These are phyloP conservation scores for Bugula neritina DNA, from an alignment of 2,888 invertebrate species.

Conservation along the genomic window DNA sequence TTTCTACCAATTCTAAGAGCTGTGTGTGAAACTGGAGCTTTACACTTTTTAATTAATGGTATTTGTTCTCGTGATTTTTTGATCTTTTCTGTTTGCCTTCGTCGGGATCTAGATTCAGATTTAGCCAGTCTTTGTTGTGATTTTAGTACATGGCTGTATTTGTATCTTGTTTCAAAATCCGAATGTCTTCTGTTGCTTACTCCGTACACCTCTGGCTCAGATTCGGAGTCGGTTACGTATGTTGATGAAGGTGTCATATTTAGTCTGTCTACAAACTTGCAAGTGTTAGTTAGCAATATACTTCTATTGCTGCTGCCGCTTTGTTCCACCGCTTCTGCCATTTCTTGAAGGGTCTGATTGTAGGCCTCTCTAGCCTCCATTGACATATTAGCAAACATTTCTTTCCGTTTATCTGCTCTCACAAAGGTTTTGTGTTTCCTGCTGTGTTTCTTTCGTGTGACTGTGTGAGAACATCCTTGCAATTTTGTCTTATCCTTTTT, in stretches of 20 bases:
- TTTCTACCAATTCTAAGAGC: background rate
- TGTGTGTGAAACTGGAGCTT: conserved; percentile 9
- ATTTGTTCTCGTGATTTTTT: background rate
- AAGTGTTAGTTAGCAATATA: background rate
- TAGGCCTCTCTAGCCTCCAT: conserved; percentile 7
- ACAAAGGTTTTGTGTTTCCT: background rate
- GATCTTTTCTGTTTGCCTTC: background rate
- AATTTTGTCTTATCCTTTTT: background rate
- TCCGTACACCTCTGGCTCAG: background rate
- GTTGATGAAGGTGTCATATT: background rate
- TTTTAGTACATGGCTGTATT: background rate
- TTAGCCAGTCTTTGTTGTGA: background rate
- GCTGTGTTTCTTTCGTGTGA: background rate
- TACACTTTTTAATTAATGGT: background rate
- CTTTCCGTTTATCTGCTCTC: background rate
- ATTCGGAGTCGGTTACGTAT: background rate
- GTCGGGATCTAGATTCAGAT: background rate
- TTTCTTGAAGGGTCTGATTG: conserved; percentile 1
- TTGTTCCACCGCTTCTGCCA: background rate
- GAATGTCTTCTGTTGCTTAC: background rate
- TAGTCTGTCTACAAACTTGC: background rate
- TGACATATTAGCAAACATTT: conserved; percentile 16
- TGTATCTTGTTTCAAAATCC: background rate
- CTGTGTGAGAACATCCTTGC: background rate
- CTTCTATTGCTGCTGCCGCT: background rate